phyloP scores from a whole-genome alignment of 2,888 invertebrate genomes.

The Tenthredo amoena region DNA sequence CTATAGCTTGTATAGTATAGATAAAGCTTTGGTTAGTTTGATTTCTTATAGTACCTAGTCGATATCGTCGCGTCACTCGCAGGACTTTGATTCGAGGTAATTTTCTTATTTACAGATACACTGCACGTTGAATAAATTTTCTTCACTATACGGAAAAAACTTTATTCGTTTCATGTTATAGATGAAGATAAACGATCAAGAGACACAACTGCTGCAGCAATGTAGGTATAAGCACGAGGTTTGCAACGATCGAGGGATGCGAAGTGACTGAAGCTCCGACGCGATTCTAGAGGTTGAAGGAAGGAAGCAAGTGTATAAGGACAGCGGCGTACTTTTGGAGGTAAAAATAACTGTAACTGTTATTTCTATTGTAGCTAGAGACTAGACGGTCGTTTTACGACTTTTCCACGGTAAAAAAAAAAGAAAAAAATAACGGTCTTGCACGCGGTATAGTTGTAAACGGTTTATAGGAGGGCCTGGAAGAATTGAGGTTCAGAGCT shows the following conservation, averaged over 20 bases:
- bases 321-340: neutral
- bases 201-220: neutral
- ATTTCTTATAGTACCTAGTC: neutral
- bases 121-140: neutral
- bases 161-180: neutral
- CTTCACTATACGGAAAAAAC: neutral
- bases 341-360: slow-evolving; percentile 67
- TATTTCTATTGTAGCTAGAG: slow-evolving; percentile 70
- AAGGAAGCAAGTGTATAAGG: neutral
- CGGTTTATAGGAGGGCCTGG: slow-evolving; percentile 50
- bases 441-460: slow-evolving; percentile 47
- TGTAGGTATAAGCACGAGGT: neutral
- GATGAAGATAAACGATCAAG: neutral
- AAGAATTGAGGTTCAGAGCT: slow-evolving; percentile 23
- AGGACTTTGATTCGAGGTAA: neutral
- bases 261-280: slow-evolving; percentile 61
- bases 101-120: neutral
- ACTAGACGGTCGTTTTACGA: slow-evolving; percentile 67
- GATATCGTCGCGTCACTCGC: neutral
- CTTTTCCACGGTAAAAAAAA: slow-evolving; percentile 63
- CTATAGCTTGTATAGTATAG: neutral
- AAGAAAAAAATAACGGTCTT: slow-evolving; percentile 40
- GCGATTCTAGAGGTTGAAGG: neutral
- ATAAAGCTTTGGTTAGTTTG: neutral
- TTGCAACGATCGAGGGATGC: slow-evolving; percentile 56